phyloP scores from a whole-genome alignment of 1,140 invertebrate species.

The Formica exsecta region DNA sequence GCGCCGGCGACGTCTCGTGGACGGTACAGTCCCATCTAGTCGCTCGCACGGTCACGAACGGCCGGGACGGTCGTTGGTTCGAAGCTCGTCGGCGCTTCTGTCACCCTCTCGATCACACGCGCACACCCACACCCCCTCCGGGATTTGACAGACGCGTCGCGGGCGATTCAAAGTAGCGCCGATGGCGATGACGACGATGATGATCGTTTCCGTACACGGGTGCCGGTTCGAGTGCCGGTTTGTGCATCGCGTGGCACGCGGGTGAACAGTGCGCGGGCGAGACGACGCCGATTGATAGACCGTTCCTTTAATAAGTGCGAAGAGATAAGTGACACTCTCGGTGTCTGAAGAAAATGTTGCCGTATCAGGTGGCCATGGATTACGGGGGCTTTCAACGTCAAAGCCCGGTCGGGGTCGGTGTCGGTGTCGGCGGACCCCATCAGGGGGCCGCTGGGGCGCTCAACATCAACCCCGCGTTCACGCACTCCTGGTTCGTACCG shows the following conservation, averaged over 20 bases:
- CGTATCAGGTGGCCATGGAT: slow-evolving; percentile 96
- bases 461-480: slow-evolving; percentile 91
- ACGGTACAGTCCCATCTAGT: slow-evolving; percentile 75
- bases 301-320: background rate
- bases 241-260: slow-evolving; percentile 31
- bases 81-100: slow-evolving; percentile 60
- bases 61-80: slow-evolving; percentile 62
- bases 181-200: slow-evolving; percentile 18
- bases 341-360: slow-evolving; percentile 89
- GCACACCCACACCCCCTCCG: background rate
- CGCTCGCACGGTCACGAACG: slow-evolving; percentile 75
- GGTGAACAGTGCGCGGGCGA: slow-evolving; percentile 23
- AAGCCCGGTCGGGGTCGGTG: slow-evolving; percentile 89
- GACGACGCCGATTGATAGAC: background rate
- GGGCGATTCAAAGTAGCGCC: slow-evolving; percentile 7
- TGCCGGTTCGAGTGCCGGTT: slow-evolving; percentile 27
- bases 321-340: slow-evolving; percentile 39
- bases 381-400: slow-evolving; percentile 93
- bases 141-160: slow-evolving; percentile 22
- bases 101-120: slow-evolving; percentile 32
- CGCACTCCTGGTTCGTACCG: slow-evolving; percentile 97
- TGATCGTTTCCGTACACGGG: background rate
- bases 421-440: slow-evolving; percentile 87
- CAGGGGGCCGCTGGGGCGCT: slow-evolving; percentile 84
- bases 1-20: slow-evolving; percentile 61